A percentile compares a stretch with the other conserved stretches of the same genome.
Conservation (phyloP, 1,140 invertebrate genomes). For the Idris sp. region DNA sequence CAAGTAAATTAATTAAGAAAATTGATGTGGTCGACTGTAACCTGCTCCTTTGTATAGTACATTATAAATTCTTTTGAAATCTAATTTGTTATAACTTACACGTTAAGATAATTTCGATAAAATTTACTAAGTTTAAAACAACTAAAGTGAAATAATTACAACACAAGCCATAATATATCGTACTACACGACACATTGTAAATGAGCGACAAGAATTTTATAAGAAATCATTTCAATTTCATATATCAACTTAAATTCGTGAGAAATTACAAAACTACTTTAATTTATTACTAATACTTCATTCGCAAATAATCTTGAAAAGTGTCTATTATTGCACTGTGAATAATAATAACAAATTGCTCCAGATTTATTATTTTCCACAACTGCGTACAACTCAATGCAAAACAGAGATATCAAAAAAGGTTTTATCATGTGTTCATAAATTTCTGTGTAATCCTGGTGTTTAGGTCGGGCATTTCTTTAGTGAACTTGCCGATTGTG, state of each 20-base stretch:
- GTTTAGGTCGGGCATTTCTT: slow-evolving; percentile 3
- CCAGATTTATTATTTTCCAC: slow-evolving; percentile 12
- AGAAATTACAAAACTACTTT: background rate
- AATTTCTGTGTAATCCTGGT: slow-evolving; percentile 28
- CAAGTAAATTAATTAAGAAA: background rate
- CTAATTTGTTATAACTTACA: too few species aligned
- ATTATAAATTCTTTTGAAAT: too few species aligned
- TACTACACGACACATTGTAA: too few species aligned
- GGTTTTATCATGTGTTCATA: slow-evolving; percentile 16
- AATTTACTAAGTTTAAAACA: too few species aligned
- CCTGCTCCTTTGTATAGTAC: too few species aligned
- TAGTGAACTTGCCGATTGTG: slow-evolving; percentile 8
- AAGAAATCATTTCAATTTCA: background rate
- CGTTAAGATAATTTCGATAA: too few species aligned
- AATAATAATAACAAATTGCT: slow-evolving; percentile 24
- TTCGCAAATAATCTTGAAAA: slow-evolving; percentile 5
- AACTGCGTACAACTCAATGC: slow-evolving; percentile 2
- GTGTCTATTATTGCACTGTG: slow-evolving; percentile 10
- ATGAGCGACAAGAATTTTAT: background rate
- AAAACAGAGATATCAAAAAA: background rate
- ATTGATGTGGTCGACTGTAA: background rate
- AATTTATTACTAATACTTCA: slow-evolving; percentile 1
- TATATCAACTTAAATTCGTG: background rate
- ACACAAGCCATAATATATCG: too few species aligned
- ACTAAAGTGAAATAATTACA: too few species aligned